Evolutionary conservation across 2,888 invertebrate species (phyloP).

Genomic region (Scaptomyza tumidula): DNA sequence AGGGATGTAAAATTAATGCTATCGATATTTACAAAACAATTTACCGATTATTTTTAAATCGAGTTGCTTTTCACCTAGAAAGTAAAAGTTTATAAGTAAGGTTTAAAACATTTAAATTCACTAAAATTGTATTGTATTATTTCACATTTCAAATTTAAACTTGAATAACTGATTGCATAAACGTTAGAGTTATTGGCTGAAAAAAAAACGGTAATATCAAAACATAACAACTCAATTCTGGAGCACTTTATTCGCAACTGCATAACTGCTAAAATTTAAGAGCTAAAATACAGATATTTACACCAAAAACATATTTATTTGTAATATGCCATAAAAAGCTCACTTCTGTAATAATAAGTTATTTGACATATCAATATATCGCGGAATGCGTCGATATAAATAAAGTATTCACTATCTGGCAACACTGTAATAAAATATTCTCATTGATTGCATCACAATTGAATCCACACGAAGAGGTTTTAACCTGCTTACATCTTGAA

Average conservation of each 20-base stretch:
- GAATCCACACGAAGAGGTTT: conserved; percentile 23
- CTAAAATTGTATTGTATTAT: not conserved
- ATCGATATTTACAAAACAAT: conserved; percentile 35
- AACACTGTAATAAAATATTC: conserved; percentile 42
- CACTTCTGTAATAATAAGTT: not conserved
- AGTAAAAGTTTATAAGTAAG: not conserved
- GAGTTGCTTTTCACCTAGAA: not conserved
- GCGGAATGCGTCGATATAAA: not conserved
- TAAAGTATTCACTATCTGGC: conserved; percentile 17
- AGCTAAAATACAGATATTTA: not conserved
- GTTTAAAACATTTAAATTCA: not conserved
- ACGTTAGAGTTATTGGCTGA: not conserved
- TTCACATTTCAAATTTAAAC: not conserved
- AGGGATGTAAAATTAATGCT: conserved; percentile 42
- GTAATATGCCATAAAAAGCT: too few species aligned
- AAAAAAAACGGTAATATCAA: too few species aligned
- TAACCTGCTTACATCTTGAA: conserved; percentile 10
- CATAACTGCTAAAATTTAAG: too few species aligned
- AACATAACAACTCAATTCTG: not conserved
- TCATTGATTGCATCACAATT: conserved; percentile 79
- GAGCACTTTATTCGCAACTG: too few species aligned
- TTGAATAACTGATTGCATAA: not conserved
- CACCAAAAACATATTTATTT: not conserved
- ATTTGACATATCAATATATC: not conserved
- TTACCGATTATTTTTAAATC: conserved; percentile 16